phyloP scores from a whole-genome alignment of 2,797 vertebrate species.

The Sebastes taczanowskii region DNA sequence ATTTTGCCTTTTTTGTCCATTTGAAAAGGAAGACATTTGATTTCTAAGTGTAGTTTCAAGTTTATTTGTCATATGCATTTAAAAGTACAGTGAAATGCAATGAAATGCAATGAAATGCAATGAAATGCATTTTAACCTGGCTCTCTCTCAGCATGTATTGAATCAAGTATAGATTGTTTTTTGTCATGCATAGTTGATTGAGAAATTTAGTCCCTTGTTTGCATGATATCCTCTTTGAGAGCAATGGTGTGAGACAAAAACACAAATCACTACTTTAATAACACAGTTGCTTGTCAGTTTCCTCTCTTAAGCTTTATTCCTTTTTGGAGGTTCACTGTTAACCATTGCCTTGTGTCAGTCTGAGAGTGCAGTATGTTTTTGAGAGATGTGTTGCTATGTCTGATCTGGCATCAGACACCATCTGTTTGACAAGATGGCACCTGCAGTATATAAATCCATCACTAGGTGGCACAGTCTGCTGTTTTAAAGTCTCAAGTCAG shows the following conservation, averaged over 20 bases:
- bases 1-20: rapidly evolving
- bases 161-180: not conserved
- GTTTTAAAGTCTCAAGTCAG: not conserved
- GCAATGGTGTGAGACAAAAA: not conserved
- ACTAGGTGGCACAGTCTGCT: constrained; percentile 64
- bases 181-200: not conserved
- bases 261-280: not conserved
- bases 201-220: not conserved
- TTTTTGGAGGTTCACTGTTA: not conserved
- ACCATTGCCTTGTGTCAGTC: not conserved
- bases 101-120: not conserved
- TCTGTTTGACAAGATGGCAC: constrained; percentile 53
- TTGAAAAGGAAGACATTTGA: not conserved
- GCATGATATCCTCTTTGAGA: not conserved
- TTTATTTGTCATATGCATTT: no score
- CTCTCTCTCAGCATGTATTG: no score
- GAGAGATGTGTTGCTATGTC: constrained; percentile 31
- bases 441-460: constrained; percentile 41
- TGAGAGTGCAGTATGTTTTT: constrained; percentile 30
- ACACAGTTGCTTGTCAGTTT: not conserved
- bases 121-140: no score
- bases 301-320: not conserved
- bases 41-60: not conserved
- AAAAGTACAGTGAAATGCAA: no score
- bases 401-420: constrained; percentile 31